phyloP scores from a whole-genome alignment of 1,140 invertebrate species.

The Apolygus lucorum region DNA sequence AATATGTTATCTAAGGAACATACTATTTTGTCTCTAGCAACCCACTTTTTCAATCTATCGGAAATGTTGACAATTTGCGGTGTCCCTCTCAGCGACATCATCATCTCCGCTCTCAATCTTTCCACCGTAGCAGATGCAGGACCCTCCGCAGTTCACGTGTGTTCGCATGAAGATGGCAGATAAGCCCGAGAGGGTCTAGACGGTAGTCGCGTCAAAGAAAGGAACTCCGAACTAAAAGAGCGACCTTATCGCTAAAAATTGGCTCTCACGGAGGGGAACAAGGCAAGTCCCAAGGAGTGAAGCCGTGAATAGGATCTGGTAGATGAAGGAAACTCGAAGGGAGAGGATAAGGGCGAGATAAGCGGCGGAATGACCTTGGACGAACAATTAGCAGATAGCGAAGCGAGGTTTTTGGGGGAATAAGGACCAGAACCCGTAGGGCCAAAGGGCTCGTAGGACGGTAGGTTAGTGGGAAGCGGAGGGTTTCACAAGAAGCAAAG shows the following conservation, averaged over 20 bases:
- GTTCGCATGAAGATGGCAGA: too few relatives aligned
- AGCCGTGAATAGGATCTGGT: background rate
- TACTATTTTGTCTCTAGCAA: too few relatives aligned
- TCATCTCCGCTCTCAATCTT: too few relatives aligned
- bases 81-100: too few relatives aligned
- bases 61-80: too few relatives aligned
- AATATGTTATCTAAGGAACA: too few relatives aligned
- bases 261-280: background rate
- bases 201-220: too few relatives aligned
- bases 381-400: background rate
- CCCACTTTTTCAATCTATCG: too few relatives aligned
- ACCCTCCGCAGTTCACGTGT: too few relatives aligned
- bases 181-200: too few relatives aligned
- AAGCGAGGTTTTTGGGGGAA: background rate
- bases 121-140: too few relatives aligned
- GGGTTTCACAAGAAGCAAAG: background rate
- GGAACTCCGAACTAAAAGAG: too few relatives aligned
- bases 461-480: background rate
- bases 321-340: background rate
- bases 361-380: background rate
- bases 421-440: background rate
- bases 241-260: background rate
- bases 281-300: background rate
- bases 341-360: background rate
- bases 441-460: background rate